Conservation (phyloP, 2,797 vertebrate species). For the Tarsius wallacei region DNA sequence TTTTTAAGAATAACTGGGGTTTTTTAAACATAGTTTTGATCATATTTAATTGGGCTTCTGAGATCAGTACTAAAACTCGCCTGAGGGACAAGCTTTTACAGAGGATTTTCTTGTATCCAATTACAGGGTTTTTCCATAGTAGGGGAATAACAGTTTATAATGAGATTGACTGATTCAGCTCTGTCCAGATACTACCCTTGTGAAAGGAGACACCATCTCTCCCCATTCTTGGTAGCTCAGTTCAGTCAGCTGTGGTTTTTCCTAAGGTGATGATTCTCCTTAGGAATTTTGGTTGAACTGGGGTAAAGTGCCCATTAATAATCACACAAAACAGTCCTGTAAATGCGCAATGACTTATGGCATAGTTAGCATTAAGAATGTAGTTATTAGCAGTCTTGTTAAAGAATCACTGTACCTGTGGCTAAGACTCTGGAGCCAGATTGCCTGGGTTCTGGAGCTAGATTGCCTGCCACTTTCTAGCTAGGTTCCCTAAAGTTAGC, state of each 20-base stretch:
- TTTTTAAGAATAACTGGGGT: slow-evolving; percentile 7
- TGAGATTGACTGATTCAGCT: slow-evolving; percentile 55
- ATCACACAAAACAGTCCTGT: background rate
- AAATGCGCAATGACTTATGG: background rate
- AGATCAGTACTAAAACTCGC: slow-evolving; percentile 61
- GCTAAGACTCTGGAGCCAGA: background rate
- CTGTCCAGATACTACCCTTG: background rate
- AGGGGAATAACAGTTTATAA: slow-evolving; percentile 59
- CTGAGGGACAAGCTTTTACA: slow-evolving; percentile 55
- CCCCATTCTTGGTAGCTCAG: background rate
- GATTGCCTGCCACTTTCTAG: background rate
- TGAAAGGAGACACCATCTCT: slow-evolving; percentile 47
- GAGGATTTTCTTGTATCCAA: slow-evolving; percentile 69
- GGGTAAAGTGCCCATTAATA: background rate
- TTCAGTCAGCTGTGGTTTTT: slow-evolving; percentile 56
- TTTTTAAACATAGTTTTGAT: slow-evolving; percentile 56
- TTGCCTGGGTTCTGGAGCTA: background rate
- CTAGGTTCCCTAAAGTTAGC: background rate
- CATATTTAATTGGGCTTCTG: slow-evolving; percentile 73
- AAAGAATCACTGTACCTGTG: background rate
- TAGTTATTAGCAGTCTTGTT: background rate
- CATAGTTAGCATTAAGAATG: background rate
- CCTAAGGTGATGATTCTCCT: background rate
- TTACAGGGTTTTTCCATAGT: slow-evolving; percentile 63
- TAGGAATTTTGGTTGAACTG: slow-evolving; percentile 42